These are phyloP conservation scores for Siniperca knerii DNA, from an alignment of 2,113 vertebrate species.

Conservation along the genomic window DNA sequence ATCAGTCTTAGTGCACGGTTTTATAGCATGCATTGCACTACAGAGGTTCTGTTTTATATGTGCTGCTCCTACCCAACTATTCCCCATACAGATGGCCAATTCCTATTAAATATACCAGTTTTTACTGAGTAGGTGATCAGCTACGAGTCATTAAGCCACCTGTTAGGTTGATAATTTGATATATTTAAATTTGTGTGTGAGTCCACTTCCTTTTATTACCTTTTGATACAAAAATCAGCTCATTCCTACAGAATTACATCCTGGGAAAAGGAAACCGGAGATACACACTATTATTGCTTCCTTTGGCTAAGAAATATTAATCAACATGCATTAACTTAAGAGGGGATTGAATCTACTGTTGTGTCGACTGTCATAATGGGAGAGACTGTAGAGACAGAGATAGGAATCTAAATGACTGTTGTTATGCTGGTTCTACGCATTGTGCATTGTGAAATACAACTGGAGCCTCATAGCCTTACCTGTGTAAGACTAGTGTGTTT, in stretches of 20 bases:
- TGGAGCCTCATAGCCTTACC: not conserved
- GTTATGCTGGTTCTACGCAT: not conserved
- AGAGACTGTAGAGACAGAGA: not conserved
- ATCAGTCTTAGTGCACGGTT: not conserved
- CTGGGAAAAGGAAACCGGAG: not conserved
- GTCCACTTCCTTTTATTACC: not conserved
- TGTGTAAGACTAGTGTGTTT: not conserved
- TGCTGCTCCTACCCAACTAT: not conserved
- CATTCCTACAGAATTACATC: too few species aligned
- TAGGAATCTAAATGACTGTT: not conserved
- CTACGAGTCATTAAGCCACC: conserved; percentile 5
- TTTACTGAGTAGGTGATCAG: conserved; percentile 6
- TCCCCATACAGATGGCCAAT: conserved; percentile 11
- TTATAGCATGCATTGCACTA: not conserved
- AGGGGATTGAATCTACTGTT: not conserved
- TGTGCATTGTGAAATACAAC: not conserved
- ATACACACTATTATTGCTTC: not conserved
- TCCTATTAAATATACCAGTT: not conserved
- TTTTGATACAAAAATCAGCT: not conserved
- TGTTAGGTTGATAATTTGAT: conserved; percentile 15
- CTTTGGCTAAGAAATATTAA: not conserved
- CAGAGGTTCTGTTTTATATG: not conserved
- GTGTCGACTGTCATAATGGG: not conserved
- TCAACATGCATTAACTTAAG: not conserved
- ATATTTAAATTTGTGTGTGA: not conserved